Conservation (phyloP, 2,797 vertebrate species). For the Paedocypris micromegethes region DNA sequence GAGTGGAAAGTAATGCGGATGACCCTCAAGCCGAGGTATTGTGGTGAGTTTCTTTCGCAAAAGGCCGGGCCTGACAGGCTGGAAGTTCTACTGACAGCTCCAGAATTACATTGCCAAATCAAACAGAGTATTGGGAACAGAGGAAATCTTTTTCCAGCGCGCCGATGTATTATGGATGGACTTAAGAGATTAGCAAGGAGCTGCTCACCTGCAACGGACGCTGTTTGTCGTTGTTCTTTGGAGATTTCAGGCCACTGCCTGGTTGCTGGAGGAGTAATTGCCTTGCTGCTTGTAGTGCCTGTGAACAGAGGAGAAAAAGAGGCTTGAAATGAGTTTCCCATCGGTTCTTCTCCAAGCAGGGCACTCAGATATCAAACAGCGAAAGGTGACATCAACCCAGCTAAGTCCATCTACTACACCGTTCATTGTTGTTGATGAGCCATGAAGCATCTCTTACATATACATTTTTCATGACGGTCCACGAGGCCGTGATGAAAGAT, state of each 20-base stretch:
- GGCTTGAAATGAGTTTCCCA: conserved; percentile 45
- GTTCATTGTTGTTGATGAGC: conserved; percentile 41
- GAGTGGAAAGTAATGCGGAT: not conserved
- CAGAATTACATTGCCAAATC: conserved; percentile 66
- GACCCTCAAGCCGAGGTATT: conserved; percentile 16
- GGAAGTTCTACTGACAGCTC: conserved; percentile 63
- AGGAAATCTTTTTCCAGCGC: conserved; percentile 68
- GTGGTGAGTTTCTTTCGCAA: conserved; percentile 52
- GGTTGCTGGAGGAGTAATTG: conserved; percentile 98
- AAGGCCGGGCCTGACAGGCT: conserved; percentile 52
- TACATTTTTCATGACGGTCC: conserved; percentile 59
- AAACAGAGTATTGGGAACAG: conserved; percentile 70
- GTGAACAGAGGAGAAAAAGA: conserved; percentile 53
- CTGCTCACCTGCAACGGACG: conserved; percentile 95
- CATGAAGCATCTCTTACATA: conserved; percentile 44
- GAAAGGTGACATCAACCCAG: conserved; percentile 27
- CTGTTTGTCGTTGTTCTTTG: conserved; percentile 98
- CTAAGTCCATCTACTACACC: conserved; percentile 33
- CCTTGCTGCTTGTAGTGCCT: conserved; percentile 97
- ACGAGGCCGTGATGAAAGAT: conserved; percentile 70
- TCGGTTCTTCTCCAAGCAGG: conserved; percentile 4
- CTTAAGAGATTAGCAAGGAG: conserved; percentile 68
- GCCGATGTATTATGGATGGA: conserved; percentile 70
- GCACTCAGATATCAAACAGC: conserved; percentile 29
- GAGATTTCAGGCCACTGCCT: conserved; percentile 98